A percentile compares a stretch with the other conserved stretches of the same genome.
Evolutionary conservation across 2,888 invertebrate species (phyloP).

Genomic region (Gortyna flavago): DNA sequence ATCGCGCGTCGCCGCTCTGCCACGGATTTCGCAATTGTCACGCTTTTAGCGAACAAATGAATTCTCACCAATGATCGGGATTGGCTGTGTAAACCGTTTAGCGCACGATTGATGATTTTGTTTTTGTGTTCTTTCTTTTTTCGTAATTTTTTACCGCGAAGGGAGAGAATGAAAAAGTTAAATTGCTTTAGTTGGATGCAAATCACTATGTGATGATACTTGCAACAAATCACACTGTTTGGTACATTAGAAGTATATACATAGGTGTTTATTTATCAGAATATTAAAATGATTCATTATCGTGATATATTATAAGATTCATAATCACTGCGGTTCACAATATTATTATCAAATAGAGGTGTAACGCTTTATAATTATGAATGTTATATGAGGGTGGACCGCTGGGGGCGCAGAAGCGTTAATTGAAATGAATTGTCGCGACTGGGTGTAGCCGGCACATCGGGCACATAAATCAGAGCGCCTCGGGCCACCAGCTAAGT

Average conservation of each 20-base stretch:
- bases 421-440: constrained; percentile 90
- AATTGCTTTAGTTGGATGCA: constrained; percentile 4
- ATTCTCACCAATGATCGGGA: constrained; percentile 84
- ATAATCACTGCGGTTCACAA: constrained; percentile 24
- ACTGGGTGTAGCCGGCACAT: constrained; percentile 85
- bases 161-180: constrained; percentile 42
- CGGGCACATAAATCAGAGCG: constrained; percentile 88
- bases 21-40: constrained; percentile 81
- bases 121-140: constrained; percentile 43
- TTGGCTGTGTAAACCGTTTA: constrained; percentile 84
- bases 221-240: background rate
- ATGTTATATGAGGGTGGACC: constrained; percentile 69
- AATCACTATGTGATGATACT: constrained; percentile 1
- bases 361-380: constrained; percentile 70
- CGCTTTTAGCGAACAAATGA: constrained; percentile 87
- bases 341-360: constrained; percentile 57
- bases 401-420: constrained; percentile 81
- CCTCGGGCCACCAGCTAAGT: constrained; percentile 89
- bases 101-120: constrained; percentile 73
- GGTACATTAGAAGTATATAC: background rate
- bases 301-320: constrained; percentile 1
- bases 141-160: constrained; percentile 11
- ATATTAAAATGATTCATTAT: constrained; percentile 5
- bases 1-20: constrained; percentile 66
- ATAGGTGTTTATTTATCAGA: background rate